Percentiles rank a stretch among this genome's conserved stretches.
Evolutionary conservation across 2,888 invertebrate species (phyloP).

Genomic region (Cephonodes hylas): DNA sequence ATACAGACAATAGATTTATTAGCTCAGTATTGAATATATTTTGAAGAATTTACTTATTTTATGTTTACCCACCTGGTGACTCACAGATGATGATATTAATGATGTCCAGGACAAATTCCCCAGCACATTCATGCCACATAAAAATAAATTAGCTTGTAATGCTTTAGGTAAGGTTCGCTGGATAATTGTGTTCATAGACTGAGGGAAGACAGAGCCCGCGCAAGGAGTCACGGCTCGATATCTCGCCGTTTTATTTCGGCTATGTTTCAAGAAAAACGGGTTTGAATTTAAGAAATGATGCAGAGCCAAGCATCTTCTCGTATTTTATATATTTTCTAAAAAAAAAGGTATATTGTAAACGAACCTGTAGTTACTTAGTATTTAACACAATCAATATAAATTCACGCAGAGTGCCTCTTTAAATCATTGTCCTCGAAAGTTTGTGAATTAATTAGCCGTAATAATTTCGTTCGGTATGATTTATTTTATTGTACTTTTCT

Average conservation of each 20-base stretch:
- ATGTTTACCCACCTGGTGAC: slow-evolving; percentile 21
- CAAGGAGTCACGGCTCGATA: slow-evolving; percentile 3
- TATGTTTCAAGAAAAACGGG: slow-evolving; percentile 12
- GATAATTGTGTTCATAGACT: slow-evolving; percentile 80
- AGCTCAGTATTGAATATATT: background rate
- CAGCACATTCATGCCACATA: slow-evolving; percentile 75
- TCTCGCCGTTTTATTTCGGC: slow-evolving; percentile 7
- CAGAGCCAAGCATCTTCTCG: slow-evolving; percentile 33
- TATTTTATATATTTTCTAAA: slow-evolving; percentile 69
- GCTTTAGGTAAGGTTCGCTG: slow-evolving; percentile 80
- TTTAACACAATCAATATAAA: slow-evolving; percentile 62
- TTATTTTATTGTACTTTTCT: slow-evolving; percentile 57
- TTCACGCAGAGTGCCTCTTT: slow-evolving; percentile 80
- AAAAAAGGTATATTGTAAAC: slow-evolving; percentile 39
- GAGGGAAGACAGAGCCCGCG: slow-evolving; percentile 46
- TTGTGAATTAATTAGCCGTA: slow-evolving; percentile 74
- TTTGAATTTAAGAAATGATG: slow-evolving; percentile 2
- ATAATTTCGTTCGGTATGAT: slow-evolving; percentile 61
- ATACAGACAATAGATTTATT: slow-evolving; percentile 21
- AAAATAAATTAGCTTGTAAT: slow-evolving; percentile 78
- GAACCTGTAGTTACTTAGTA: slow-evolving; percentile 57
- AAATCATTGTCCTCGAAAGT: slow-evolving; percentile 68
- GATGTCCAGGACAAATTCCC: slow-evolving; percentile 63
- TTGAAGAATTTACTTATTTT: background rate
- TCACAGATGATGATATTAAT: slow-evolving; percentile 34